Evolutionary conservation across 2,888 invertebrate genomes (phyloP).

Genomic region (Fragum whitleyi): DNA sequence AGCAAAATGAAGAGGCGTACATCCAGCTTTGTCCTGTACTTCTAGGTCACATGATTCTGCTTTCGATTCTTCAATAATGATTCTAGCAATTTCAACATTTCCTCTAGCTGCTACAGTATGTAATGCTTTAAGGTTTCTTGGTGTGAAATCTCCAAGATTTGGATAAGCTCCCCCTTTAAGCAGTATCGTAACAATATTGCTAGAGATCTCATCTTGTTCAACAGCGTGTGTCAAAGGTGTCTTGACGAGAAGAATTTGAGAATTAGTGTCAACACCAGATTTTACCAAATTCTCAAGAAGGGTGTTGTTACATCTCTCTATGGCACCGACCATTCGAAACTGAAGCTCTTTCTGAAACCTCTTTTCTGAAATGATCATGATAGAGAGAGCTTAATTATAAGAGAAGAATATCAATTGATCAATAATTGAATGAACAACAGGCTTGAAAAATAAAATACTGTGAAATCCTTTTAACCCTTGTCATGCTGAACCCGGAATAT

Average conservation of each 20-base stretch:
- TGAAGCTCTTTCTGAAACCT: slow-evolving; percentile 63
- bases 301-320: slow-evolving; percentile 38
- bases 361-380: slow-evolving; percentile 59
- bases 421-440: too few relatives aligned
- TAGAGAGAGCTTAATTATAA: too few relatives aligned
- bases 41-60: slow-evolving; percentile 37
- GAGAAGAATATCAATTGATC: not conserved
- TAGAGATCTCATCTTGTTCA: slow-evolving; percentile 42
- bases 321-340: slow-evolving; percentile 61
- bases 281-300: slow-evolving; percentile 39
- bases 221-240: slow-evolving; percentile 58
- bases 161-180: slow-evolving; percentile 45
- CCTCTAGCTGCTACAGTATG: slow-evolving; percentile 52
- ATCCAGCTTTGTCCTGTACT: slow-evolving; percentile 45
- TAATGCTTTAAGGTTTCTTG: slow-evolving; percentile 39
- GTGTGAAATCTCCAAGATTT: slow-evolving; percentile 44
- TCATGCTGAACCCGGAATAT: too few relatives aligned
- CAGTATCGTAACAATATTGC: slow-evolving; percentile 33
- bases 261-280: slow-evolving; percentile 57
- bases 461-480: too few relatives aligned
- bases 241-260: slow-evolving; percentile 51
- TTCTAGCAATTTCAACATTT: slow-evolving; percentile 28
- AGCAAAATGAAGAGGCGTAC: slow-evolving; percentile 54
- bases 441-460: too few relatives aligned
- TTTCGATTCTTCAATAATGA: slow-evolving; percentile 35